These are phyloP conservation scores for Drosophila limbata DNA, from an alignment of 2,888 invertebrate genomes.

Conservation along the genomic window DNA sequence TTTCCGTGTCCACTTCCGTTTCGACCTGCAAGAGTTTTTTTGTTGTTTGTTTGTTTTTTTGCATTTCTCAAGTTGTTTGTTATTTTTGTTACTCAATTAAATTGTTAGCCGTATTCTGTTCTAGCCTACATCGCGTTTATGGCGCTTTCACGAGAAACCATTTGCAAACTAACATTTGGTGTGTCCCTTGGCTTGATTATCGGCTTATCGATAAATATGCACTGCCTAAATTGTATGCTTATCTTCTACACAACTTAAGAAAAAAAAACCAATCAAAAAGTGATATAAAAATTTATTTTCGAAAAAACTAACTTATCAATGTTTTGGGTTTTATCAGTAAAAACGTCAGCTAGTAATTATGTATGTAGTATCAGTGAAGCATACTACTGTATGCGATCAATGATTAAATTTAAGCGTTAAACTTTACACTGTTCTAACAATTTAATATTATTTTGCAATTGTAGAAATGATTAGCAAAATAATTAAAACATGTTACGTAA, in stretches of 20 bases:
- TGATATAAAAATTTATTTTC: not conserved
- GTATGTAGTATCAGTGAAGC: too few relatives aligned
- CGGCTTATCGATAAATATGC: not conserved
- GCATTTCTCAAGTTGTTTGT: slow-evolving; percentile 15
- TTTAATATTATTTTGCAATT: not conserved
- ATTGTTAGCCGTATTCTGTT: slow-evolving; percentile 10
- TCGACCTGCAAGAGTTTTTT: slow-evolving; percentile 54
- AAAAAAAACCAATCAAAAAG: not conserved
- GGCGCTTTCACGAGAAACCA: slow-evolving; percentile 14
- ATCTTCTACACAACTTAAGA: not conserved
- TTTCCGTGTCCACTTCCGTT: slow-evolving; percentile 64
- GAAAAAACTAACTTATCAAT: not conserved
- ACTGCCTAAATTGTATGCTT: not conserved
- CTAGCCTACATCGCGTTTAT: slow-evolving; percentile 33
- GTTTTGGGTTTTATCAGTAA: not conserved
- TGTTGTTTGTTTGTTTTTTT: slow-evolving; percentile 11
- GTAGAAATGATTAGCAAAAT: not conserved
- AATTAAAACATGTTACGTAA: not conserved
- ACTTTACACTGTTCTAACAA: not conserved
- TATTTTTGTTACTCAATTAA: slow-evolving; percentile 22
- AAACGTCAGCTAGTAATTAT: too few relatives aligned
- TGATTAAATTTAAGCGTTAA: too few relatives aligned
- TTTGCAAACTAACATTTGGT: slow-evolving; percentile 8
- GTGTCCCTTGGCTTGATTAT: too few relatives aligned
- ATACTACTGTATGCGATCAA: too few relatives aligned